Evolutionary conservation across 2,113 vertebrate genomes (phyloP).

Genomic region (Hyla sarda): DNA sequence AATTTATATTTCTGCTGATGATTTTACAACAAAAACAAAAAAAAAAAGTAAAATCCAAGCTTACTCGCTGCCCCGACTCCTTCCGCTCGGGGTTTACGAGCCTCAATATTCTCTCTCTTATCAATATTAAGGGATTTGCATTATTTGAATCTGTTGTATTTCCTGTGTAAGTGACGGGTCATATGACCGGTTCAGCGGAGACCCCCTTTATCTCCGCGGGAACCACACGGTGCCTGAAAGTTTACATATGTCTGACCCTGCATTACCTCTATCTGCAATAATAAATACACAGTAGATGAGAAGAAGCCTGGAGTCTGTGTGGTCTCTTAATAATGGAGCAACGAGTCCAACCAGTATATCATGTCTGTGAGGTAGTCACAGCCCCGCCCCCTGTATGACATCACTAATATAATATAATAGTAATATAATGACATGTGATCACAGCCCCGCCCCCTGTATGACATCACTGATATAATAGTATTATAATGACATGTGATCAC

Average conservation of each 20-base stretch:
- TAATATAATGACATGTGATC: too few species aligned
- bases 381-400: too few species aligned
- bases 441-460: too few species aligned
- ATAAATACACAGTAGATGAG: conserved; percentile 17
- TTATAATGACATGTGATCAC: too few species aligned
- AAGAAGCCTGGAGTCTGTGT: neutral
- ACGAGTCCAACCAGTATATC: too few species aligned
- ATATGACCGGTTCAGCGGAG: neutral
- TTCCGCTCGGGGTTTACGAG: neutral
- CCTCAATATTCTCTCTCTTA: conserved; percentile 23
- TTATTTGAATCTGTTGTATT: neutral
- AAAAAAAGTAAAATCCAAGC: too few species aligned
- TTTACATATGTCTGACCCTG: neutral
- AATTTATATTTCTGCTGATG: neutral
- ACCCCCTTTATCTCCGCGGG: neutral
- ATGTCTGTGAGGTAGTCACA: too few species aligned
- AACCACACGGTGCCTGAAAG: conserved; percentile 12
- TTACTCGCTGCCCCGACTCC: neutral
- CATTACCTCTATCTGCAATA: neutral
- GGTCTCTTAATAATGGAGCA: neutral
- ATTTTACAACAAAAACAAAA: too few species aligned
- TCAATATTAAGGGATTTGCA: neutral
- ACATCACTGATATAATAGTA: too few species aligned
- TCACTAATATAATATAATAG: too few species aligned
- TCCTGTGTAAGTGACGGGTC: neutral